A percentile compares a stretch with the other conserved stretches of the same genome.
Evolutionary conservation across 2,888 invertebrate genomes (phyloP).

Genomic region (Temnothorax rugatulus): DNA sequence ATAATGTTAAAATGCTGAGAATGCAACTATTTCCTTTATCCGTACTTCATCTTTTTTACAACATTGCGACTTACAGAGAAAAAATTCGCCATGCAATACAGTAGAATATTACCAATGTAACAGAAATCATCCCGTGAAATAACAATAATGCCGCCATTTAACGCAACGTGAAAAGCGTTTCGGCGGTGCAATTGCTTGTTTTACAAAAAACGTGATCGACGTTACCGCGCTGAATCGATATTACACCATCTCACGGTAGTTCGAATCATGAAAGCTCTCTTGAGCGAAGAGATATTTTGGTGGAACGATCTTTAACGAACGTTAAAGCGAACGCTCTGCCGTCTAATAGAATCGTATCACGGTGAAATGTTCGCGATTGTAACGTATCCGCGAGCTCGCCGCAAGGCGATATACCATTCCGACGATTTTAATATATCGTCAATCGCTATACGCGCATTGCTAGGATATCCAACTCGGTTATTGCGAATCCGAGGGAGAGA

Average conservation of each 20-base stretch:
- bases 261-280: slow-evolving; percentile 66
- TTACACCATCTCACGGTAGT: slow-evolving; percentile 30
- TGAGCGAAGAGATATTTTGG: slow-evolving; percentile 39
- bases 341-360: slow-evolving; percentile 66
- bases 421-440: slow-evolving; percentile 72
- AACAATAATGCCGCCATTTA: slow-evolving; percentile 29
- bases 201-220: slow-evolving; percentile 36
- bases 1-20: not conserved
- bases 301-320: slow-evolving; percentile 55
- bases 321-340: slow-evolving; percentile 55
- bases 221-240: not conserved
- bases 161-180: slow-evolving; percentile 1
- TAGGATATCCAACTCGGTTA: slow-evolving; percentile 53
- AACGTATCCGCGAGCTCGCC: slow-evolving; percentile 54
- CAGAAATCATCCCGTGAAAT: slow-evolving; percentile 18
- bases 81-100: not conserved
- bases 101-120: not conserved
- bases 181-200: slow-evolving; percentile 8
- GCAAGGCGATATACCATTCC: slow-evolving; percentile 61
- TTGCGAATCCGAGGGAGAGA: slow-evolving; percentile 18
- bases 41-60: not conserved
- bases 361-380: slow-evolving; percentile 62
- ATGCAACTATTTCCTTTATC: not conserved
- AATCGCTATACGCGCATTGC: slow-evolving; percentile 56
- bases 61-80: not conserved